A percentile compares a stretch with the other conserved stretches of the same genome.
These are phyloP conservation scores for Torymus aiolomorphi DNA, from an alignment of 2,888 invertebrate species.

Conservation along the genomic window DNA sequence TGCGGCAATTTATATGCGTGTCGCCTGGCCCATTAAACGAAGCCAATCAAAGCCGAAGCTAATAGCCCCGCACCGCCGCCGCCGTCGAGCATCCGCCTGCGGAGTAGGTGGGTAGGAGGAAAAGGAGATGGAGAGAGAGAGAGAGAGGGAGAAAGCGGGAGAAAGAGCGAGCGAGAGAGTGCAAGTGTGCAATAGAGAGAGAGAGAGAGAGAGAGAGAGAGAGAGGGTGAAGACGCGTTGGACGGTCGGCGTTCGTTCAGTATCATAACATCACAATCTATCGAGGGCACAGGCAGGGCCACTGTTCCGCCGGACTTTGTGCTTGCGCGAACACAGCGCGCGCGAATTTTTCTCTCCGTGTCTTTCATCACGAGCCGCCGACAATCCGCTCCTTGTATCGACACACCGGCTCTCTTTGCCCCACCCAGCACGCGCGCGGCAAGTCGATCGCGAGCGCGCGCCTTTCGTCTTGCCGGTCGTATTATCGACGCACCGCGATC, in stretches of 20 bases:
- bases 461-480: slow-evolving; percentile 70
- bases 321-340: slow-evolving; percentile 50
- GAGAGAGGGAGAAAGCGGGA: background rate
- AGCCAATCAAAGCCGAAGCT: slow-evolving; percentile 74
- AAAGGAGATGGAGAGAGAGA: background rate
- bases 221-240: slow-evolving; percentile 67
- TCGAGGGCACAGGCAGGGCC: slow-evolving; percentile 68
- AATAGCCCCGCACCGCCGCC: slow-evolving; percentile 66
- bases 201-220: background rate
- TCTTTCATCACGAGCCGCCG: slow-evolving; percentile 65
- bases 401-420: slow-evolving; percentile 65
- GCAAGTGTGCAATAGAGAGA: slow-evolving; percentile 3
- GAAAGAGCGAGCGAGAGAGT: slow-evolving; percentile 5
- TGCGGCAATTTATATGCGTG: slow-evolving; percentile 74
- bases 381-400: slow-evolving; percentile 75
- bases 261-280: slow-evolving; percentile 73
- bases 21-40: slow-evolving; percentile 73
- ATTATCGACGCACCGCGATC: slow-evolving; percentile 72
- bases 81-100: slow-evolving; percentile 58
- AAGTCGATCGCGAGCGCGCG: slow-evolving; percentile 23
- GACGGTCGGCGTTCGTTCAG: slow-evolving; percentile 21
- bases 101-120: slow-evolving; percentile 39
- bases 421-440: slow-evolving; percentile 17
- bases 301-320: slow-evolving; percentile 70
- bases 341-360: slow-evolving; percentile 59